These are phyloP conservation scores for Caenorhabditis briggsae DNA, from an alignment of 1,140 invertebrate species.

Conservation along the genomic window DNA sequence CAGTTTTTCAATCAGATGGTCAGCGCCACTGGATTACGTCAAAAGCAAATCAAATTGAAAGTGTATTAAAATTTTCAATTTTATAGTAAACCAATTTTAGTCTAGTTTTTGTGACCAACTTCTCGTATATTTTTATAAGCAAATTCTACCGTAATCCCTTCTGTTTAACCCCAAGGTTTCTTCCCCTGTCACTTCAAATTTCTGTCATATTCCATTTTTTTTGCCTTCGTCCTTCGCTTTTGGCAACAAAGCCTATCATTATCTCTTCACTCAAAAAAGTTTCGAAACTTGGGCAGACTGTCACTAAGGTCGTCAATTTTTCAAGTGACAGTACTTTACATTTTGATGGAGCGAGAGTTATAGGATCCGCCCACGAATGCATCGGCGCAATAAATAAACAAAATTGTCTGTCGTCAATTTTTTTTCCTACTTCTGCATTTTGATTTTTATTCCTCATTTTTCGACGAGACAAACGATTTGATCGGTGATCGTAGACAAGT, in stretches of 20 bases:
- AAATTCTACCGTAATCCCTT: background rate
- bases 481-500: background rate
- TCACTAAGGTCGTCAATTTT: slow-evolving; percentile 51
- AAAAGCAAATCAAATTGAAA: slow-evolving; percentile 3
- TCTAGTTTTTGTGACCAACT: no score
- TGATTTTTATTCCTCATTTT: background rate
- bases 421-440: background rate
- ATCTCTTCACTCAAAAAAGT: slow-evolving; percentile 42
- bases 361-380: slow-evolving; percentile 1
- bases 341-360: background rate
- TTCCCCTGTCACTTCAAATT: slow-evolving; percentile 16
- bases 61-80: background rate
- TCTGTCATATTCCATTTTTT: slow-evolving; percentile 38
- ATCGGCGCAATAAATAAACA: slow-evolving; percentile 51
- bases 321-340: slow-evolving; percentile 32
- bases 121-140: background rate
- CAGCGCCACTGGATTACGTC: background rate
- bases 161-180: background rate
- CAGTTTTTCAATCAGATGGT: background rate
- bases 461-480: background rate
- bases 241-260: slow-evolving; percentile 42
- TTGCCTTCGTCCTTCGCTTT: background rate
- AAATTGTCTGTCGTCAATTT: background rate
- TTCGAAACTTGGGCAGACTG: background rate
- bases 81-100: no score